Percentiles rank a stretch among this genome's conserved stretches.
phyloP scores from a whole-genome alignment of 2,797 vertebrate genomes.

The Epinephelus malabaricus region DNA sequence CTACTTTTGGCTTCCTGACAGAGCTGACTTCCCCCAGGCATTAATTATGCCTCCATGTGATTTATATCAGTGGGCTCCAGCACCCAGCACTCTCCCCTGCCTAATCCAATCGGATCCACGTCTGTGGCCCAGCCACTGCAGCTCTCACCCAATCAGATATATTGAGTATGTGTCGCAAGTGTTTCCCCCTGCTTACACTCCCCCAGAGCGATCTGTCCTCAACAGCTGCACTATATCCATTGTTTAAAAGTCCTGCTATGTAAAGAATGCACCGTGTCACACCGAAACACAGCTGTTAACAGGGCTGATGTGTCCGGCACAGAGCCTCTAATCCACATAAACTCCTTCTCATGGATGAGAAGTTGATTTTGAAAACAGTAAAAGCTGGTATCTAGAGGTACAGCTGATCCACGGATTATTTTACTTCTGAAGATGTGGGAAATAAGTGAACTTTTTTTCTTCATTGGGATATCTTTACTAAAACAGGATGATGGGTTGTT shows the following conservation, averaged over 20 bases:
- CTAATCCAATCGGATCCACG: constrained; percentile 81
- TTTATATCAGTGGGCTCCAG: constrained; percentile 74
- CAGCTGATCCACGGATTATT: constrained; percentile 37
- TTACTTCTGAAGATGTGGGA: constrained; percentile 28
- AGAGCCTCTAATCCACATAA: constrained; percentile 21
- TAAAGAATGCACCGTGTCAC: constrained; percentile 22
- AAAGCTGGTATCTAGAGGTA: constrained; percentile 7
- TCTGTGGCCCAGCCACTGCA: constrained; percentile 67
- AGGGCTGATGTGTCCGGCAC: constrained; percentile 9
- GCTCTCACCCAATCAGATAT: constrained; percentile 82
- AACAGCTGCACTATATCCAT: constrained; percentile 37
- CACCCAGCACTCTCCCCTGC: constrained; percentile 63
- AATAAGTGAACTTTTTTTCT: constrained; percentile 8
- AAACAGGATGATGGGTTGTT: constrained; percentile 15
- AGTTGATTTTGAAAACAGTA: constrained; percentile 12
- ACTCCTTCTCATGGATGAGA: constrained; percentile 28
- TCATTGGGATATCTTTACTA: constrained; percentile 3
- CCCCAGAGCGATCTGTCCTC: constrained; percentile 66
- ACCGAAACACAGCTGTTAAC: constrained; percentile 31
- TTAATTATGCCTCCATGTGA: constrained; percentile 86
- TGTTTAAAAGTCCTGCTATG: constrained; percentile 34
- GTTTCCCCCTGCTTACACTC: constrained; percentile 57
- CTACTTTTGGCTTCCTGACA: constrained; percentile 80
- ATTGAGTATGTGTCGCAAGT: constrained; percentile 85
- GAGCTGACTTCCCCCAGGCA: constrained; percentile 80